Percentiles rank a stretch among this genome's conserved stretches.
phyloP scores from a whole-genome alignment of 2,797 vertebrate genomes.

The Enteromius afrohamiltoni region DNA sequence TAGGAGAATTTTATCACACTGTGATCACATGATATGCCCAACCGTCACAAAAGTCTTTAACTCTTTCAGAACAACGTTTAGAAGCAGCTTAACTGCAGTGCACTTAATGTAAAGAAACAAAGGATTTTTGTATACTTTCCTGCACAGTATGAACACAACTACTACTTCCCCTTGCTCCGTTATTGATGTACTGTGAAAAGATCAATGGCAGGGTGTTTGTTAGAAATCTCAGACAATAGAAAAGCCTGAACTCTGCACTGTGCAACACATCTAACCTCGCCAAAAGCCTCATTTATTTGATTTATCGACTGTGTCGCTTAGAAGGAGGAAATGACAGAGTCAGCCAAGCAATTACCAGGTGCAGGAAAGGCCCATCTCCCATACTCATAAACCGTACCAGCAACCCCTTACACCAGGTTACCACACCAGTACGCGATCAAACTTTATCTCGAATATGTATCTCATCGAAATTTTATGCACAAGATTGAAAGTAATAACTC shows the following conservation, averaged over 20 bases:
- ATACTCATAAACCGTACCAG: constrained; percentile 12
- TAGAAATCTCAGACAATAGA: constrained; percentile 64
- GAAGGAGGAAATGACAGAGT: constrained; percentile 64
- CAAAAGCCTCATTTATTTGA: constrained; percentile 66
- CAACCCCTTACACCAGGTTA: constrained; percentile 22
- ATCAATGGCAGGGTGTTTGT: constrained; percentile 64
- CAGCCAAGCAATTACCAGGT: constrained; percentile 62
- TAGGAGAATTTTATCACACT: background rate
- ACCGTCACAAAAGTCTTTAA: background rate
- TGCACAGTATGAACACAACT: constrained; percentile 51
- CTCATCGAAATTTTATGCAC: constrained; percentile 14
- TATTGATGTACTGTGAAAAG: constrained; percentile 61
- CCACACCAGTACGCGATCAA: background rate
- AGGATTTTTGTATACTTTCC: constrained; percentile 36
- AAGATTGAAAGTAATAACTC: constrained; percentile 9
- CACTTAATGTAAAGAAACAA: constrained; percentile 42
- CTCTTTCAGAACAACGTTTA: constrained; percentile 5
- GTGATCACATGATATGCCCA: background rate
- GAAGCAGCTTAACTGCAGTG: constrained; percentile 17
- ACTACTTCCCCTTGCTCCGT: constrained; percentile 50
- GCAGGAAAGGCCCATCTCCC: constrained; percentile 40
- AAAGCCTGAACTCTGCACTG: constrained; percentile 61
- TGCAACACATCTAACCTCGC: constrained; percentile 59
- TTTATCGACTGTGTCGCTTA: constrained; percentile 60
- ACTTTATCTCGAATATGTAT: constrained; percentile 16